Evolutionary conservation across 2,888 invertebrate species (phyloP), one percentile per base, ranked within the genome.

Genomic region (Acronicta alni): DNA sequence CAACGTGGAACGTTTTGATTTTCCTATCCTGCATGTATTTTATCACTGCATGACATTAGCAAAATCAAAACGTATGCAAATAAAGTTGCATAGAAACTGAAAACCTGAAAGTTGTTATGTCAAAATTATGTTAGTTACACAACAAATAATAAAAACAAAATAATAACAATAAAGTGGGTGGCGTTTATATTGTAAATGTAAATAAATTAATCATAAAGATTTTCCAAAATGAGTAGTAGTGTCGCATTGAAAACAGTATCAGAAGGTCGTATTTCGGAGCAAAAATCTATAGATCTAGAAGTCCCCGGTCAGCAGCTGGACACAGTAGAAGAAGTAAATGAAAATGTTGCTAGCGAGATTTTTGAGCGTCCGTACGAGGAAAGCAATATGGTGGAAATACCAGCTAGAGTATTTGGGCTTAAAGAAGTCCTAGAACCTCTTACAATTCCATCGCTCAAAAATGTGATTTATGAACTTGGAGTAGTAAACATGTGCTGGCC

Each of bases 401-500:
- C 89, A 0, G 88, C 94, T 1, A 88, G 77, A 79, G 89, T 94
- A 62, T 93, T 93, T 72, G 79, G 88, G 10, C 56, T 87, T 10
- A 90, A 85, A 78, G 80, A 86, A 39, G 61, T 92, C 20, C 57
- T 68, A n/a, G 92, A 91, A 16, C 85, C 87, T 0, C 80, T 96
- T 47, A 95, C 95, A 1, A 76, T 92, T 55, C 90, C 95, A 43
- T 92, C 94, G n/a, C 82, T 96, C 57, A 95, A 95, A 63, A 94
- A 95, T 84, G 95, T 95, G 4, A 95, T 95, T 42, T 95, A 95
- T 68, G 95, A 95, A 81, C 86, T 96, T 18, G 96, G 96, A 1
- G 89, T 96, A 14, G 94, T 96, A 37, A 95, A 95, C 74, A 83
- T 96, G 37, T 96, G 95, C 70, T 96, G 96, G 96, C 96, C 96